Base-by-base conservation (phyloP, 2,888 invertebrate species). In the Azorinus chamasolen region DNA sequence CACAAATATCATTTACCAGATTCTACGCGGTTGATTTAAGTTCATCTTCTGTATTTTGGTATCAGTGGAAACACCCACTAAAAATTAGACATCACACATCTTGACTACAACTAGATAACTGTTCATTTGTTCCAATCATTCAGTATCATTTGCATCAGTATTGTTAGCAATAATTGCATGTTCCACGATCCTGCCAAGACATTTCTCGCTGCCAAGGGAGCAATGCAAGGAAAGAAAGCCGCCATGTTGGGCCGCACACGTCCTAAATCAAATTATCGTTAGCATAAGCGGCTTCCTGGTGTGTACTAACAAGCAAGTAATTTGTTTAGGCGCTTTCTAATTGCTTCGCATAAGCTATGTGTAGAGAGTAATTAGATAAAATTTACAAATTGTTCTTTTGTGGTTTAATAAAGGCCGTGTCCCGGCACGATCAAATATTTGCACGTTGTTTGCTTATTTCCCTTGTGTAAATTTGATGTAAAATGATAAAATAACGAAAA, bases 311-410 rank as follows among this genome's bases (percentile, higher is more conserved):
- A 69, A 69, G 75, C 27, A 54, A 51, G 64, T 80, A 80, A 80
- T 80, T 75, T 46, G 71, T 64, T 80, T 80, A 80, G 69, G 27
- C 65, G 64, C 32, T 55, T 39, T 37, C 69, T 71, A 76, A 76
- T 80, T 80, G 79, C 64, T 64, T 64, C 69, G 69, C 79, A 76
- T 76, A 80, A 75, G 75, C 72, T 80, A 55, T 62, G 57, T 64
- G 79, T 75, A 69, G 69, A 55, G 39, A 18, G 57, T 80, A 80
- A 80, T 80, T 80, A 69, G 79, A 80, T 80, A 51, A 72, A 68
- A 80, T 69, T 80, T 75, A 76, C 79, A 76, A 80, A 80, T 80
- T 80, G 76, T 80, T 72, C 79, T 75, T 72, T 80, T 80, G 79
- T 80, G 79, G 75, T 62, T 73, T 64, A 76, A 69, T 73, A 69